Evolutionary conservation across 2,797 vertebrate species (phyloP).

Genomic region (Pelochelys cantorii): DNA sequence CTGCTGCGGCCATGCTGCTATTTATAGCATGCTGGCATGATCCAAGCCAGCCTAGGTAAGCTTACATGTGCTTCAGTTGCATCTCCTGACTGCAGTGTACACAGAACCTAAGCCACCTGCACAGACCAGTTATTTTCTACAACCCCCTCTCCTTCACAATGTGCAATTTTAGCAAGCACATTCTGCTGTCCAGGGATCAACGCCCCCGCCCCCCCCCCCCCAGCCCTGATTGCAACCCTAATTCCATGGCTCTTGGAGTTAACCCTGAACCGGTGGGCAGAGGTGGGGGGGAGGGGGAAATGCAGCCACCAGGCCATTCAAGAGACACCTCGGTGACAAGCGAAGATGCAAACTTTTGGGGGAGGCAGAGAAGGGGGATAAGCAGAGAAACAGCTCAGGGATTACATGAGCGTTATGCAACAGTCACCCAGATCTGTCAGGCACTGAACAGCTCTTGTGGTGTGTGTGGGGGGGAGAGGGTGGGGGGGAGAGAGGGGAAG

Average conservation of each 20-base stretch:
- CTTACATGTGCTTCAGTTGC: neutral
- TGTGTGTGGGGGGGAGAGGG: slow-evolving; percentile 48
- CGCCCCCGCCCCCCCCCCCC: accelerated
- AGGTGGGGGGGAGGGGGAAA: no score
- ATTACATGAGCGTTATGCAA: slow-evolving; percentile 52
- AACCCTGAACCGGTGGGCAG: no score
- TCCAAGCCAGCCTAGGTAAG: neutral
- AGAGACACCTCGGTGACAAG: neutral
- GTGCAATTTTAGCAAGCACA: neutral
- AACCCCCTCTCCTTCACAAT: neutral
- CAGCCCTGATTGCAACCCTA: neutral
- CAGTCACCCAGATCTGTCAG: slow-evolving; percentile 61
- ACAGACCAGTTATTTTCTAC: neutral
- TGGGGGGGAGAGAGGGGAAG: slow-evolving; percentile 60
- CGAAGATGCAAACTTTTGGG: neutral
- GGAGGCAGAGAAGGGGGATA: neutral
- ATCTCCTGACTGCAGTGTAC: neutral
- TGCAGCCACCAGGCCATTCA: neutral
- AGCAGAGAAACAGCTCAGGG: neutral
- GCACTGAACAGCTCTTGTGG: neutral
- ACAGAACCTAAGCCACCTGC: neutral
- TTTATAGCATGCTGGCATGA: neutral
- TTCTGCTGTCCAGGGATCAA: neutral
- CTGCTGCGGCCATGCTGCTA: neutral
- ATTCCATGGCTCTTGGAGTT: neutral